Conservation (phyloP, 2,888 invertebrate species). For the Leucophenga maculata region DNA sequence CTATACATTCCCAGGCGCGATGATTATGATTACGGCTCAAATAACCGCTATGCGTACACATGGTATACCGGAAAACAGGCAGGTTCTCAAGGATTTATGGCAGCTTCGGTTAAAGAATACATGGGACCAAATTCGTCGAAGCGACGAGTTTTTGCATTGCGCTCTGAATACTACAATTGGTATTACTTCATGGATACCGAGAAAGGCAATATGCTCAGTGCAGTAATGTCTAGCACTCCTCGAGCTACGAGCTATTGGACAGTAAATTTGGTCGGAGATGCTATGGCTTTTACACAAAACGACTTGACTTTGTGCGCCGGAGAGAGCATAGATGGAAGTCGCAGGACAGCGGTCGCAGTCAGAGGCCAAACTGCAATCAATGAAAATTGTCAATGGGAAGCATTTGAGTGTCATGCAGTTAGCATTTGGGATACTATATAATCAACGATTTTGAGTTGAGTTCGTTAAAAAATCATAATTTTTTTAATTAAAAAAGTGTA, state of each 20-base stretch:
- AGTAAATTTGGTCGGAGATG: slow-evolving; percentile 19
- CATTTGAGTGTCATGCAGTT: no score
- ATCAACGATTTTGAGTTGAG: no score
- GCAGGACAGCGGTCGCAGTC: no score
- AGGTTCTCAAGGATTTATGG: slow-evolving; percentile 26
- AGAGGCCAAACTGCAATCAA: no score
- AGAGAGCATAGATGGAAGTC: slow-evolving; percentile 6
- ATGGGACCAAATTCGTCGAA: neutral
- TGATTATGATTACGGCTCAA: slow-evolving; percentile 34
- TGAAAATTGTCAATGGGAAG: no score
- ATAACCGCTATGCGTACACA: slow-evolving; percentile 40
- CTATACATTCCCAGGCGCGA: slow-evolving; percentile 35
- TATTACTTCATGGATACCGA: slow-evolving; percentile 33
- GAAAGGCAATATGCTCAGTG: slow-evolving; percentile 34
- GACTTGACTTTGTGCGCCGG: slow-evolving; percentile 35
- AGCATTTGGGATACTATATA: no score
- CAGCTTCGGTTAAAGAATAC: slow-evolving; percentile 32
- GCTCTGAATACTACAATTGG: slow-evolving; percentile 38
- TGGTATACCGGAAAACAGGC: slow-evolving; percentile 35
- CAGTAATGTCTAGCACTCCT: slow-evolving; percentile 36
- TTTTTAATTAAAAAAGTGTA: no score
- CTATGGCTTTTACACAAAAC: slow-evolving; percentile 30
- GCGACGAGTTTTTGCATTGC: slow-evolving; percentile 26
- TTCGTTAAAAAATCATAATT: no score
- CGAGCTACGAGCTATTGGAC: slow-evolving; percentile 35